Base-by-base conservation (phyloP, 2,113 vertebrate species). In the Illadopsis cleaveri region DNA sequence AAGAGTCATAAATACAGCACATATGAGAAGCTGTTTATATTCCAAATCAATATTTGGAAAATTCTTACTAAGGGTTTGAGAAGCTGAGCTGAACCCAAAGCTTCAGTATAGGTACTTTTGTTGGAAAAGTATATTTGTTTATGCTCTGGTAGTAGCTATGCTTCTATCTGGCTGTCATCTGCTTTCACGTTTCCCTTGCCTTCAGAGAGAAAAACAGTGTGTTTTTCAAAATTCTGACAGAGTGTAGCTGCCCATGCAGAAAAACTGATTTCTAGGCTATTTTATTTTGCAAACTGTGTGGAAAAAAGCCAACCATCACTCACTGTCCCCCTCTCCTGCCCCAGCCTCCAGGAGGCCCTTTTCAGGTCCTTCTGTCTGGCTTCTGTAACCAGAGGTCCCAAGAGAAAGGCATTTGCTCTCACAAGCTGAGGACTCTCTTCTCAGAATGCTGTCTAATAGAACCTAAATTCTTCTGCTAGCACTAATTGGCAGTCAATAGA, bases 151-250 rank as follows among this genome's bases (percentile, higher is more conserved):
- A 70, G 76, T 53, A 86, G 42, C 35, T 56, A 8, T 86, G 37
- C 20, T 80, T 91, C 38, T 61, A 58, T 71, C 54, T 86, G 65
- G 12, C 78, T 82, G 89, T 91, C 75, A 82, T 45, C 77, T 70
- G 45, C 30, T 66, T 94, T 90, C 83, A 91, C 20, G n/a, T 95
- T 90, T 93, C 86, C 65, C 33, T 87, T 76, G 70, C 44, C 37
- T 93, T 83, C 57, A 87, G 93, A 97, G 60, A 95, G 44, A 85
- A 37, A 70, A 54, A 30, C 51, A 51, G 25, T 2, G 2, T 84
- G 27, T 44, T 87, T 95, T 93, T 89, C 70, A 95, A 77, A 91
- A 93, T 89, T 91, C 54, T 94, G 64, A 66, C 51, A 87, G 68
- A 84, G 8, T 27, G 44, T 16, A 86, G 30, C 70, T 91, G 31